Base-by-base conservation (phyloP, 1,140 invertebrate species). In the Phenacoccus solenopsis region DNA sequence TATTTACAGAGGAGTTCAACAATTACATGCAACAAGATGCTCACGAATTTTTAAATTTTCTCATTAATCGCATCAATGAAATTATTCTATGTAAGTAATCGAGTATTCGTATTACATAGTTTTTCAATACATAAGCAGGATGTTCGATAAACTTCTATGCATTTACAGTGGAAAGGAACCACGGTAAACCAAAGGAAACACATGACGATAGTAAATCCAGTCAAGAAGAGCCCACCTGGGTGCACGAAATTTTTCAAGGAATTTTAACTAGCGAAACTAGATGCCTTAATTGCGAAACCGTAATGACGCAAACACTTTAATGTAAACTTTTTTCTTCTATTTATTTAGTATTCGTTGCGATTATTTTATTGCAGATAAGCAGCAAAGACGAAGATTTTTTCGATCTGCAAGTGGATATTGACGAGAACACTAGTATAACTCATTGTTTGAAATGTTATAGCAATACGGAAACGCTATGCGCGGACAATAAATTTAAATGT, bases 21-120 rank as follows among this genome's bases (percentile, higher is more conserved):
- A 99, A 99, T 80, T 98, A 98, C 78, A 95, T 98, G 90, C 96
- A 99, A 80, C 97, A 99, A 84, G 97, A 99, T 89, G 97, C 97
- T 61, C 97, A 99, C 79, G 97, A 99, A 81, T 99, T 99, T 84
- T 84, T 99, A 64, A 99, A 99, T 80, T 99, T 98, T 81, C 84
- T 99, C 64, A 93, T 99, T 67, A 99, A 99, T 82, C 91, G 92
- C 78, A 94, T 94, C 76, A 94, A 93, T 82, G 91, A 94, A 83
- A 93, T 93, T 73, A 91, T 98, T 75, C 80, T 94, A 79, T 90
- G 90, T 90, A 83, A 87, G 82, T 80, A 70, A 32, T 69, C 25
- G 5, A 68, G 49, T 68, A 38, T 24, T 64, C n/a, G n/a, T n/a
- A n/a, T n/a, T n/a, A 67, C 21, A 10, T 68, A 68, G 70, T 70